Evolutionary conservation across 2,888 invertebrate genomes (phyloP).

Genomic region (Nebria salina): DNA sequence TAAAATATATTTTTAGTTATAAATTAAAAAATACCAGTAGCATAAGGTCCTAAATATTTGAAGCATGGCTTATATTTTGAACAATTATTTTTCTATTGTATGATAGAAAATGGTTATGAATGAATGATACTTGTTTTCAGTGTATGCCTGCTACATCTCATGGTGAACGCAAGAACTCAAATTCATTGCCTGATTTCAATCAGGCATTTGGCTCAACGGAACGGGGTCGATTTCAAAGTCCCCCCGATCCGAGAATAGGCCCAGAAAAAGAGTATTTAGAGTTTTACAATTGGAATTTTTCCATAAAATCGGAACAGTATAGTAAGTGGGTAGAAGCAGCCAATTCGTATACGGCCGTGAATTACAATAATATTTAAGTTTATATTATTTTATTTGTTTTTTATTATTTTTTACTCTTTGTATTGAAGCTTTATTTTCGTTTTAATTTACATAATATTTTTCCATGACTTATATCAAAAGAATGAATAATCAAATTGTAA

Average conservation of each 20-base stretch:
- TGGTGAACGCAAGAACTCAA: conserved; percentile 49
- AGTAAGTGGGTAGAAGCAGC: conserved; percentile 35
- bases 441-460: conserved; percentile 10
- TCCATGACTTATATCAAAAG: background rate
- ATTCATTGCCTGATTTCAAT: conserved; percentile 81
- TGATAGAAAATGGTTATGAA: background rate
- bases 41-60: too few species aligned
- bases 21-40: too few species aligned
- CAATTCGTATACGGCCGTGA: conserved; percentile 31
- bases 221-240: conserved; percentile 77
- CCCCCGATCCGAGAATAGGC: conserved; percentile 57
- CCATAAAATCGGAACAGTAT: conserved; percentile 55
- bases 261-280: conserved; percentile 58
- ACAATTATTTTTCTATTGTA: too few species aligned
- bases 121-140: conserved; percentile 19
- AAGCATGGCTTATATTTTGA: too few species aligned
- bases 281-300: conserved; percentile 54
- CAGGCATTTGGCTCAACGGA: conserved; percentile 89
- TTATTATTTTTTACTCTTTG: background rate
- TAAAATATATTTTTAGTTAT: too few species aligned
- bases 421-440: conserved; percentile 3
- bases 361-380: conserved; percentile 17
- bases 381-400: conserved; percentile 7
- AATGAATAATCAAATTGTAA: conserved; percentile 37
- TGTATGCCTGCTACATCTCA: conserved; percentile 16